A percentile compares a stretch with the other conserved stretches of the same genome.
phyloP scores from a whole-genome alignment of 2,113 vertebrate species.

The Crypturellus undulatus region DNA sequence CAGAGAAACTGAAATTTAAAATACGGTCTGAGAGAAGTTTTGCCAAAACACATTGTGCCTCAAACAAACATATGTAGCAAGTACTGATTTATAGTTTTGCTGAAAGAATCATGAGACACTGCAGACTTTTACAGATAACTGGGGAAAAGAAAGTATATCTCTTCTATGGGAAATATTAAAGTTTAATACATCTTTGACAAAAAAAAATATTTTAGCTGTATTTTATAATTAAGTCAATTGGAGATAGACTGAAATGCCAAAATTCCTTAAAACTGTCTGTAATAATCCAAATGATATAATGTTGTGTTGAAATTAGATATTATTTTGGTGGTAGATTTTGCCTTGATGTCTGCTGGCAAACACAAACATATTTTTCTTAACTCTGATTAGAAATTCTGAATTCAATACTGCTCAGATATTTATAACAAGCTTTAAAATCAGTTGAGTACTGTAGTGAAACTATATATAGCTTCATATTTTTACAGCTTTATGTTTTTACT shows the following conservation, averaged over 20 bases:
- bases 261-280: neutral
- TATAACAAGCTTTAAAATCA: neutral
- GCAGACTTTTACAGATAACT: neutral
- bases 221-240: neutral
- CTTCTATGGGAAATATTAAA: neutral
- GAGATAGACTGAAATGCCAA: neutral
- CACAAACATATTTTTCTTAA: neutral
- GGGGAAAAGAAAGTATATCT: neutral
- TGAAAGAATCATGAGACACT: neutral
- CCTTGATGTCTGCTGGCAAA: neutral
- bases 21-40: neutral
- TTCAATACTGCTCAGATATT: neutral
- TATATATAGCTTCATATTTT: neutral
- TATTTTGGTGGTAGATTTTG: neutral
- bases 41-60: neutral
- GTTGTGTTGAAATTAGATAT: neutral
- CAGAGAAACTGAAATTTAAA: neutral
- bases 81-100: neutral
- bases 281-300: neutral
- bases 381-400: neutral
- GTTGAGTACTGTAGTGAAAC: rapidly evolving
- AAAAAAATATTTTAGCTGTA: neutral
- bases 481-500: neutral
- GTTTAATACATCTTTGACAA: neutral
- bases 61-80: neutral